Percentiles rank a stretch among this genome's conserved stretches.
These are phyloP conservation scores for Thomomys bottae DNA, from an alignment of 2,113 vertebrate species.

Conservation along the genomic window DNA sequence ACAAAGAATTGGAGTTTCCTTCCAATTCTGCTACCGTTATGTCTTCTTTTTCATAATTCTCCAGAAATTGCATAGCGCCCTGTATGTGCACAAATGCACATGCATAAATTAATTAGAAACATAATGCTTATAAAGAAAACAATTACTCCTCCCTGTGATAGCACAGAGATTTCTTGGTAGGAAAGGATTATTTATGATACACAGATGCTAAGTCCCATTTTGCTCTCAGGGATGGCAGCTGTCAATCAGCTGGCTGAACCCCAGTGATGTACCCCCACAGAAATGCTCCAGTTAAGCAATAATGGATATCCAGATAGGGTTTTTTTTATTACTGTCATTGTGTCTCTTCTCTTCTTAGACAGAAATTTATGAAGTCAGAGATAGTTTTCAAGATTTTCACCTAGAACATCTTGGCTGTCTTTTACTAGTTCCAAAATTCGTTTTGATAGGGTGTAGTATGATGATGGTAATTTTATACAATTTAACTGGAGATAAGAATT, in stretches of 20 bases:
- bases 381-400: neutral
- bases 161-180: neutral
- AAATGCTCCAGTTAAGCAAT: neutral
- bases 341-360: neutral
- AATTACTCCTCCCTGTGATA: neutral
- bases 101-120: neutral
- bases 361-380: neutral
- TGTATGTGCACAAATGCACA: slow-evolving; percentile 77
- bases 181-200: neutral
- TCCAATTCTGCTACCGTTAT: slow-evolving; percentile 94
- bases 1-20: slow-evolving; percentile 97
- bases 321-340: no score
- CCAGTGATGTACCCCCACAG: neutral
- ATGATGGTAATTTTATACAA: neutral
- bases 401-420: neutral
- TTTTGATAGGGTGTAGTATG: neutral
- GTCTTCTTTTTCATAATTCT: slow-evolving; percentile 90
- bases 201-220: no score
- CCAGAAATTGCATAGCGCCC: slow-evolving; percentile 95
- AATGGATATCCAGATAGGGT: neutral
- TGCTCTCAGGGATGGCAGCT: neutral
- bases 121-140: neutral
- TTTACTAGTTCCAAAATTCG: neutral
- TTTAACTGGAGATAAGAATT: neutral
- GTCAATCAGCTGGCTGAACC: neutral